A percentile compares a stretch with the other conserved stretches of the same genome.
Conservation (phyloP, 2,888 invertebrate species). For the Abrostola tripartita region DNA sequence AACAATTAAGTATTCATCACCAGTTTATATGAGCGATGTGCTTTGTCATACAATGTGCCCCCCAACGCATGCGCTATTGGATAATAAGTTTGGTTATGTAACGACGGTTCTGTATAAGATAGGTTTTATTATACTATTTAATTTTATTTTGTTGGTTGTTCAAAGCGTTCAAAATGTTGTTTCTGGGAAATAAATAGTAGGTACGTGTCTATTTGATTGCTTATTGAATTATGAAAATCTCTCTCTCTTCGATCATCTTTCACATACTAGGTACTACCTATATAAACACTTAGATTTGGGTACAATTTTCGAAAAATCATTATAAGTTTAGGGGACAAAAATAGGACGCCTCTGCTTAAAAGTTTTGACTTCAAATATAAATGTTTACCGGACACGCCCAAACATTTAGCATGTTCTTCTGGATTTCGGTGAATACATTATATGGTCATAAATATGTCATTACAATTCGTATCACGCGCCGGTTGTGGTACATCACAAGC, state of each 20-base stretch:
- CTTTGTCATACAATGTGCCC: conserved; percentile 60
- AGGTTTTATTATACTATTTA: conserved; percentile 24
- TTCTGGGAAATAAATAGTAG: too few relatives aligned
- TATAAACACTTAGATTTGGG: too few relatives aligned
- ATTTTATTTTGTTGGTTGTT: too few relatives aligned
- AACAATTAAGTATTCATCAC: conserved; percentile 80
- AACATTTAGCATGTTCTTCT: conserved; percentile 42
- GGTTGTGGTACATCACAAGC: conserved; percentile 70
- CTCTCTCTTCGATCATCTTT: too few relatives aligned
- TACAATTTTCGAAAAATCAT: conserved; percentile 7
- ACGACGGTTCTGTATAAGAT: conserved; percentile 31
- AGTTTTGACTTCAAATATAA: conserved; percentile 22
- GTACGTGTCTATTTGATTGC: too few relatives aligned
- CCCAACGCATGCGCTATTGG: conserved; percentile 38
- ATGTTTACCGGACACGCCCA: conserved; percentile 51
- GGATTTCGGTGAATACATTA: conserved; percentile 40
- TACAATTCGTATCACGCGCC: conserved; percentile 62
- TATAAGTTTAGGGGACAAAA: conserved; percentile 20
- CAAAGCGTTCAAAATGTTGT: too few relatives aligned
- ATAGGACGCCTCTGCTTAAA: conserved; percentile 11
- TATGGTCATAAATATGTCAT: conserved; percentile 44
- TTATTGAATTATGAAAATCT: too few relatives aligned
- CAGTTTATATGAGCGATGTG: conserved; percentile 68
- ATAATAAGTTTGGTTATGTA: conserved; percentile 35
- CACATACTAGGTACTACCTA: too few relatives aligned